Conservation (phyloP, 2,797 vertebrate species). For the Manis crassicaudata region DNA sequence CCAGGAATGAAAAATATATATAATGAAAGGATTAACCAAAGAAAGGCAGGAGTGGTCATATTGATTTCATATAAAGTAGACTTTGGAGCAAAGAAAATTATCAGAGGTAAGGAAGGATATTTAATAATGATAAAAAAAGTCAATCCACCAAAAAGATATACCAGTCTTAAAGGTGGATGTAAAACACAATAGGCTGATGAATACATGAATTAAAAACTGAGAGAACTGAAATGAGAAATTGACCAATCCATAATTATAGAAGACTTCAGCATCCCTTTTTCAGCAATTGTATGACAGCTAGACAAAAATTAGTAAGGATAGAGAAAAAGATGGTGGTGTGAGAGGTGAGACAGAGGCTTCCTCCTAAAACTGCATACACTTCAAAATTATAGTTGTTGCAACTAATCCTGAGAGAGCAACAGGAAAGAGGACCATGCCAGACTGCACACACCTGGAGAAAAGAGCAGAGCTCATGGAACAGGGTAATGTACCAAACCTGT, state of each 20-base stretch:
- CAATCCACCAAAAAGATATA: not conserved
- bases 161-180: not conserved
- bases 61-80: not conserved
- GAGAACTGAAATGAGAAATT: conserved; percentile 1
- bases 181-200: not conserved
- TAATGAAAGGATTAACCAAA: not conserved
- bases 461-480: no score
- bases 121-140: not conserved
- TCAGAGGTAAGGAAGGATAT: not conserved
- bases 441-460: no score
- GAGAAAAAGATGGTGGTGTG: no score
- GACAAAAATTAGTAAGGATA: not conserved
- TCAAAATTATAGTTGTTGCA: no score
- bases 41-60: not conserved
- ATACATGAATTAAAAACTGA: not conserved
- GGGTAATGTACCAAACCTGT: no score
- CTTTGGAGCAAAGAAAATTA: not conserved
- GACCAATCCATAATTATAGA: not conserved
- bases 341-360: no score
- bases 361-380: no score
- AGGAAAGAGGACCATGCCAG: no score
- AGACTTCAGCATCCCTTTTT: not conserved
- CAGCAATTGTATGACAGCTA: not conserved
- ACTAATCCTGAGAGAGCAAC: no score
- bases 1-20: not conserved